Base-by-base conservation (phyloP, 2,113 vertebrate species). In the Indri indri region DNA sequence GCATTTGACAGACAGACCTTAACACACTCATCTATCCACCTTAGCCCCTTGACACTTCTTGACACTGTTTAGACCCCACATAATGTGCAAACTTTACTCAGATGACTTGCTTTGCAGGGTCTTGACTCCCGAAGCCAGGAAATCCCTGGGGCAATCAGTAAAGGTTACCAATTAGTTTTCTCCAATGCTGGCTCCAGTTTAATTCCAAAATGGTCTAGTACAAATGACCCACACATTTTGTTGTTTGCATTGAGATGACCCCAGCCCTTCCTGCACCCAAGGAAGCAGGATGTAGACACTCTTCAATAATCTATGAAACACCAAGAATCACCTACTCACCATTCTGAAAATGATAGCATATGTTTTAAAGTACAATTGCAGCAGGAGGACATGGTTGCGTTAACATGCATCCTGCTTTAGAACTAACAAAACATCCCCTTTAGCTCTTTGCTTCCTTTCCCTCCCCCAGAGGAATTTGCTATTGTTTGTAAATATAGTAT, bases 401-500 rank as follows among this genome's bases (percentile, higher is more conserved):
- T 87, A 71, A 32, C 3, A 1, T 2, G 81, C 50, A 93, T 98
- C 97, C 97, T 97, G 97, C 93, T 97, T 94, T 93, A 82, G 30
- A 89, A 89, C 77, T 45, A 91, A 65, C 95, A 97, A 95, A 97
- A 97, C 96, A 97, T 97, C 96, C 93, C 90, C 63, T 96, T 57
- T 7, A 42, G 90, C 45, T 30, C 71, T n/a, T 17, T 0, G 81
- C 66, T 97, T 98, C 97, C 97, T 95, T 77, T 88, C 73, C 97
- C 97, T 86, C 93, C 93, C 96, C 97, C 89, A 25, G 70, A 97
- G 97, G 97, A 98, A 97, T 98, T 83, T 87, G 88, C 97, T 93
- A 97, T 97, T 97, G 97, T 97, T 96, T 97, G 95, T 98, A 98
- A 98, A 98, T 97, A 98, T 92, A 96, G 93, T 25, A 73, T 34